Evolutionary conservation across 2,113 vertebrate genomes (phyloP).

Genomic region (Actinemys pallida): DNA sequence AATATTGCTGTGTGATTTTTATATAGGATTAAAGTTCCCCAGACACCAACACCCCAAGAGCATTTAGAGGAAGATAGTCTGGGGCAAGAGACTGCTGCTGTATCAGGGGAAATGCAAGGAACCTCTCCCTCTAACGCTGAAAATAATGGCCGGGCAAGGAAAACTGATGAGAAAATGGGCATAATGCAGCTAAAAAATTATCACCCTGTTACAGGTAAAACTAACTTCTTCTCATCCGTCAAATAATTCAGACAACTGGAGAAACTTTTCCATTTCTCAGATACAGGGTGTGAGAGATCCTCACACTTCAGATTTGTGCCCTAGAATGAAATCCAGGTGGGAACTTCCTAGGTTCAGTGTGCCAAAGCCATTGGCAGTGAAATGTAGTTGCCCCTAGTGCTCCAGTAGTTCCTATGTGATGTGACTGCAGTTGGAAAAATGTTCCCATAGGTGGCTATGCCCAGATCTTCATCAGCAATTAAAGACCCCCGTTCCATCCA

Average conservation of each 20-base stretch:
- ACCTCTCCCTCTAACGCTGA: constrained; percentile 20
- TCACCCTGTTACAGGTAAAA: constrained; percentile 86
- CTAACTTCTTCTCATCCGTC: accelerated
- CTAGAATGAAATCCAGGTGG: background rate
- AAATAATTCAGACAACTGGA: background rate
- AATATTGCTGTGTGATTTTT: background rate
- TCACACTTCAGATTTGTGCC: background rate
- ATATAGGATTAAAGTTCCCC: constrained; percentile 77
- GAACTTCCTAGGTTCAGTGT: background rate
- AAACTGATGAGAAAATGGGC: constrained; percentile 77
- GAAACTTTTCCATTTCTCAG: background rate
- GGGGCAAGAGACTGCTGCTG: constrained; percentile 52
- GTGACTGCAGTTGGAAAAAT: background rate
- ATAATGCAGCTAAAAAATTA: constrained; percentile 79
- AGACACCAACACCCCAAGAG: constrained; percentile 64
- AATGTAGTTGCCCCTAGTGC: background rate
- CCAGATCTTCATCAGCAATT: background rate
- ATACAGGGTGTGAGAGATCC: background rate
- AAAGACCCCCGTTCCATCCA: background rate
- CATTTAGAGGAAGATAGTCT: constrained; percentile 74
- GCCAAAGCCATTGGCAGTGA: background rate
- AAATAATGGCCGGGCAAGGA: constrained; percentile 49
- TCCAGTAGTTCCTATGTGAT: background rate
- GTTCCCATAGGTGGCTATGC: background rate
- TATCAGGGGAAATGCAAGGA: background rate